Base-by-base conservation (phyloP, 2,113 vertebrate genomes). In the Catharus minimus region DNA sequence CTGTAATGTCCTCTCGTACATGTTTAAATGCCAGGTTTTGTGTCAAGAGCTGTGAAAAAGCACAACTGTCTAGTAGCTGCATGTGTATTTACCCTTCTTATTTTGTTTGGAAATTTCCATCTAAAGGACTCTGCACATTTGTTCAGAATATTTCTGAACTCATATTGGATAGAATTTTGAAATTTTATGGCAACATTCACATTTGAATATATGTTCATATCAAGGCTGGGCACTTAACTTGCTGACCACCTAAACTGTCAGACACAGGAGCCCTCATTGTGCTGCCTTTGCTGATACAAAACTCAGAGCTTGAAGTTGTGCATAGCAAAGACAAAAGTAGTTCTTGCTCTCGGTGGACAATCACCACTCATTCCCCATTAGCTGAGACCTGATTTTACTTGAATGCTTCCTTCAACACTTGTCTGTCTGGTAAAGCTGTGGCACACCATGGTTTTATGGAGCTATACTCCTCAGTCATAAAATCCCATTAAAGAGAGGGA, bases 31-130 rank as follows among this genome's bases (percentile, higher is more conserved):
- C 75, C 82, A 89, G 60, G 20, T 68, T 86, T 56, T 89, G 17
- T 89, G 90, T 88, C 85, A 91, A 62, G 75, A 95, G 67, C 93
- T 89, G 66, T 75, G 77, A 76, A 95, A 95, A 92, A 94, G 79
- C 68, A 67, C 60, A 95, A 86, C 90, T 91, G 86, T 90, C 47
- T 69, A 24, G 47, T 88, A 86, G 82, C 24, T 88, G 28, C 17
- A 9, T 87, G 39, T 65, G 58, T 92, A 56, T 88, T 91, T 91
- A 71, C 43, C 64, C 67, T 82, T 79, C 46, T 67, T 76, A 74
- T 71, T 95, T 94, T 61, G 47, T 82, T 62, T 91, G 89, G 91
- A 94, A 94, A 62, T 83, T 87, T 95, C 89, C 90, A 89, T 77
- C 67, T 74, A 23, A 44, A 82, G 44, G 27, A 57, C 20, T 92